Percentiles rank a stretch among this genome's conserved stretches.
These are phyloP conservation scores for Alca torda DNA, from an alignment of 2,797 vertebrate species.

Conservation along the genomic window DNA sequence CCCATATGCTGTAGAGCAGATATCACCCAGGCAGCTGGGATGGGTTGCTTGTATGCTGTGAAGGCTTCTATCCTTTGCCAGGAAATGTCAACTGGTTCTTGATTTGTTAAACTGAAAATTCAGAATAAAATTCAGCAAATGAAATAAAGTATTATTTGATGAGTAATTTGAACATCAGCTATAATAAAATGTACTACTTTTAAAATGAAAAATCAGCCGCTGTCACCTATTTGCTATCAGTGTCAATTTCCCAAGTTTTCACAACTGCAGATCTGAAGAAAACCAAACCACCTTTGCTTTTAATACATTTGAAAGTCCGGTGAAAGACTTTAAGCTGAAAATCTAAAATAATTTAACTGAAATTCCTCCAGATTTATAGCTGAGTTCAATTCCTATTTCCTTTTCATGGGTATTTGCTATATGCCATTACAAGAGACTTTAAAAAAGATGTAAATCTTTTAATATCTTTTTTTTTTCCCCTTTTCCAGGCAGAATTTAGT, in stretches of 20 bases:
- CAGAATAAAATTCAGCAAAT: neutral
- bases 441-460: neutral
- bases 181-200: neutral
- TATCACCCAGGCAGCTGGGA: neutral
- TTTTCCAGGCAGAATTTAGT: neutral
- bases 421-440: neutral
- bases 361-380: neutral
- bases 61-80: neutral
- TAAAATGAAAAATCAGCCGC: neutral
- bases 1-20: neutral
- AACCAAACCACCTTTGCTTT: neutral
- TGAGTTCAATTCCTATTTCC: neutral
- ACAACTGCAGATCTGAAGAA: neutral
- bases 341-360: neutral
- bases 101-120: neutral
- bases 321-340: neutral
- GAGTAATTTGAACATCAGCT: neutral
- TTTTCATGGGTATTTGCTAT: neutral
- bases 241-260: neutral
- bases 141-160: neutral
- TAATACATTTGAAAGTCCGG: neutral
- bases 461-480: neutral
- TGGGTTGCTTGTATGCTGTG: neutral
- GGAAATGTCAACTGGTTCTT: neutral
- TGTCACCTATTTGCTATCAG: neutral